phyloP scores from a whole-genome alignment of 2,888 invertebrate species.

The Mesorhabditis belari region DNA sequence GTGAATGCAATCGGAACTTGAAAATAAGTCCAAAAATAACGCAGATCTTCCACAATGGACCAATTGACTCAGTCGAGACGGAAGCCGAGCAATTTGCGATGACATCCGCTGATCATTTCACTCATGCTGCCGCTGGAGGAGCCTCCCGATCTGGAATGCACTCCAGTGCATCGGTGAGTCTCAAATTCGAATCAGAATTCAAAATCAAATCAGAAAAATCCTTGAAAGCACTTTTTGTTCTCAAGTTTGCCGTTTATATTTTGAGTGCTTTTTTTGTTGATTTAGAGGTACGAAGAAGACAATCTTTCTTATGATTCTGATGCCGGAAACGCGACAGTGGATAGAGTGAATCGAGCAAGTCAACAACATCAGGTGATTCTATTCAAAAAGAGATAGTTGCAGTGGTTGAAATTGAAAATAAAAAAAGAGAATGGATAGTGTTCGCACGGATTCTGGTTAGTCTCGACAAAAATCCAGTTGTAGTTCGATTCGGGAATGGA shows the following conservation, averaged over 20 bases:
- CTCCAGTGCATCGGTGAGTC: constrained; percentile 6
- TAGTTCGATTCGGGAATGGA: not conserved
- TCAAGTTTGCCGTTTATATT: not conserved
- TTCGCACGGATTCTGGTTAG: too few species aligned
- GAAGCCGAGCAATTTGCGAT: constrained; percentile 37
- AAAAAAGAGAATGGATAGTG: not conserved
- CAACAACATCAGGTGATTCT: not conserved
- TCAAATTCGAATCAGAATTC: too few species aligned
- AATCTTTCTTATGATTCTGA: constrained; percentile 22
- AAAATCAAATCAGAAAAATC: too few species aligned
- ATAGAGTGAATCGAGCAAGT: constrained; percentile 21
- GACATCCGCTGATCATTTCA: constrained; percentile 32
- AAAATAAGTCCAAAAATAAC: not conserved
- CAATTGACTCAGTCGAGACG: constrained; percentile 14
- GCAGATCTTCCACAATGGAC: constrained; percentile 6
- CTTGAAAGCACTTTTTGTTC: not conserved
- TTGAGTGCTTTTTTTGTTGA: not conserved
- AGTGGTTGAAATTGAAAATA: not conserved
- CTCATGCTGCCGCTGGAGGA: constrained; percentile 17
- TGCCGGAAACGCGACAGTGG: constrained; percentile 26
- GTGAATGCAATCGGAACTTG: not conserved
- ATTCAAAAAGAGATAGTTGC: not conserved
- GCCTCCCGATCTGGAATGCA: constrained; percentile 7
- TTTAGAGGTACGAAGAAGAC: not conserved
- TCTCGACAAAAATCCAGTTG: too few species aligned